A percentile compares a stretch with the other conserved stretches of the same genome.
Conservation (phyloP, 2,888 invertebrate genomes). For the Macroteleia sp. region DNA sequence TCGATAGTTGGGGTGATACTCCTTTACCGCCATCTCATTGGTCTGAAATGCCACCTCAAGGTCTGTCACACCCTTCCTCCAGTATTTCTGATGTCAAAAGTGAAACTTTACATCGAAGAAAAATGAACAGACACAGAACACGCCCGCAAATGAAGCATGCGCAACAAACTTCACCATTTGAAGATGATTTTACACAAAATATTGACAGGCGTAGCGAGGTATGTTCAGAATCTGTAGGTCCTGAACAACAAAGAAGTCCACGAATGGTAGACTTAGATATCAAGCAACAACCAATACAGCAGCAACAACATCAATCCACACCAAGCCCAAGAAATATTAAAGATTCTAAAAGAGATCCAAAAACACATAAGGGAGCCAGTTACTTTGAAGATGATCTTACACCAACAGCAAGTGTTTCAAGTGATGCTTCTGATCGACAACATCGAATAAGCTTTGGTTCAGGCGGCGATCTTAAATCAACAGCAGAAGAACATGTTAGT, state of each 20-base stretch:
- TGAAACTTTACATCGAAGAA: conserved; percentile 79
- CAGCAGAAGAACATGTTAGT: conserved; percentile 76
- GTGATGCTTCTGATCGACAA: conserved; percentile 77
- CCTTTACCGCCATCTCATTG: conserved; percentile 74
- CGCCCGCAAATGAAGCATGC: conserved; percentile 75
- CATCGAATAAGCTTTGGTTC: conserved; percentile 68
- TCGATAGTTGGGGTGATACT: conserved; percentile 80
- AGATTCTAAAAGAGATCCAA: conserved; percentile 71
- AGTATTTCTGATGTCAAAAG: conserved; percentile 73
- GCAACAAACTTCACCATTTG: conserved; percentile 86
- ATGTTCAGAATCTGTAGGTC: conserved; percentile 69
- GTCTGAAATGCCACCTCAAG: conserved; percentile 74
- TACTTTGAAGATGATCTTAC: conserved; percentile 87
- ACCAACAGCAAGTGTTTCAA: conserved; percentile 81
- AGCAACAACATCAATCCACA: conserved; percentile 68
- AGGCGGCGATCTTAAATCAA: conserved; percentile 75
- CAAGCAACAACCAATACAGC: conserved; percentile 60
- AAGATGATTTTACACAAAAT: conserved; percentile 86
- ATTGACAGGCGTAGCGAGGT: conserved; percentile 78
- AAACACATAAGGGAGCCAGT: conserved; percentile 71
- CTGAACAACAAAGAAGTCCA: conserved; percentile 71
- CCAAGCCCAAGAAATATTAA: conserved; percentile 73
- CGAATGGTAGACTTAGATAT: conserved; percentile 64
- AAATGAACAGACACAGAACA: conserved; percentile 78
- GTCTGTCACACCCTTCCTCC: conserved; percentile 19